Evolutionary conservation across 2,113 vertebrate species (phyloP).

Genomic region (Cariama cristata): DNA sequence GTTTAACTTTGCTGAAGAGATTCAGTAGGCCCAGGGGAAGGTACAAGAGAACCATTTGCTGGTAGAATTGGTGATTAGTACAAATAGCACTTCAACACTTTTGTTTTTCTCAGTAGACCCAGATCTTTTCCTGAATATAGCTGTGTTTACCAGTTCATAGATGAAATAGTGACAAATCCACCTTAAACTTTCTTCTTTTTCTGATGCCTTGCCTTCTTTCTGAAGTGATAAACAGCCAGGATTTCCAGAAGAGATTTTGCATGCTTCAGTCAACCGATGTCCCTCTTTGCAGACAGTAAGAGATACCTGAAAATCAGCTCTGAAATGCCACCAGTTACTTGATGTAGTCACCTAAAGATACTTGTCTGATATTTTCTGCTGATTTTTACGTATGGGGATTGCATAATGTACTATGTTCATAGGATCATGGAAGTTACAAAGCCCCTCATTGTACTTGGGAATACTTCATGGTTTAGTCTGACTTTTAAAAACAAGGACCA

Average conservation of each 20-base stretch:
- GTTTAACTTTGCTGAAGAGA: slow-evolving; percentile 2
- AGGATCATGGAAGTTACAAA: neutral
- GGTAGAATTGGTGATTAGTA: neutral
- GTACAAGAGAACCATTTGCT: slow-evolving; percentile 11
- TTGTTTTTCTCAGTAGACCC: neutral
- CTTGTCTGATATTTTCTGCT: neutral
- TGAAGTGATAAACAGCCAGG: neutral
- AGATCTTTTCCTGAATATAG: neutral
- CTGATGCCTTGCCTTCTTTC: neutral
- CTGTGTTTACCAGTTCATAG: neutral
- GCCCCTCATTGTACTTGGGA: neutral
- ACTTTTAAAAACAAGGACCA: neutral
- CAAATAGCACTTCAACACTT: neutral
- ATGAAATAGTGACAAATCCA: neutral
- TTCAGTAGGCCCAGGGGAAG: neutral
- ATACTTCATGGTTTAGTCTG: neutral
- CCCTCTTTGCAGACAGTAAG: neutral
- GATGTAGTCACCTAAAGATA: neutral
- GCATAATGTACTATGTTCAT: neutral
- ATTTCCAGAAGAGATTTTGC: neutral
- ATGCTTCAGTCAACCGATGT: neutral
- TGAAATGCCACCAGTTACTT: neutral
- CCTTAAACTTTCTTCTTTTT: neutral
- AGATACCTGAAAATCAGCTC: neutral
- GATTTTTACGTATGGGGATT: neutral